A percentile compares a stretch with the other conserved stretches of the same genome.
Conservation (phyloP, 2,797 vertebrate genomes). For the Falco biarmicus region DNA sequence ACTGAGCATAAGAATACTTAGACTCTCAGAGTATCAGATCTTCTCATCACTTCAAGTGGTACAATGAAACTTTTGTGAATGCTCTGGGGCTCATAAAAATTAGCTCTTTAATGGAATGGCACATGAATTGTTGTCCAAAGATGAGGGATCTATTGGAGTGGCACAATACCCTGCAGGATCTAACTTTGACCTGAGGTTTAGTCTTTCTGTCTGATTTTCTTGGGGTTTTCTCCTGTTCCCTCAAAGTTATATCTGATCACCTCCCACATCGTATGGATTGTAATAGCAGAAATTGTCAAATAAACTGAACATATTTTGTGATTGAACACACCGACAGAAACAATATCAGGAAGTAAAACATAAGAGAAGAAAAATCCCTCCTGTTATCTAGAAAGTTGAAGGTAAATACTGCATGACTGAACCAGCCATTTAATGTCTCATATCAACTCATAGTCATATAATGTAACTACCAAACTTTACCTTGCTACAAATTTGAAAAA, state of each 20-base stretch:
- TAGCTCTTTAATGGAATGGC: background rate
- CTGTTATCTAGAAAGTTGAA: background rate
- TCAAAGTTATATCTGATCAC: background rate
- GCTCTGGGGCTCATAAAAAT: background rate
- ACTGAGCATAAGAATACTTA: background rate
- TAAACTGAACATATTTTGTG: background rate
- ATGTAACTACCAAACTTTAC: background rate
- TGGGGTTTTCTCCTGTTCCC: background rate
- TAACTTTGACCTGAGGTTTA: background rate
- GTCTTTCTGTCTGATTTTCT: background rate
- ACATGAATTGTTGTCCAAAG: background rate
- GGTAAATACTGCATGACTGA: background rate
- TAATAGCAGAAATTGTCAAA: background rate
- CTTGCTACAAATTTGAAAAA: background rate
- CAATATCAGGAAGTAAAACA: background rate
- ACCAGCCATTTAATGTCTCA: background rate
- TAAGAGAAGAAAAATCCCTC: background rate
- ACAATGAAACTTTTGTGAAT: background rate
- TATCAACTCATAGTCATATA: background rate
- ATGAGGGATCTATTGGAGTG: background rate
- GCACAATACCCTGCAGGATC: background rate
- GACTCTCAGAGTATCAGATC: background rate
- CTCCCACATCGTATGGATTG: background rate
- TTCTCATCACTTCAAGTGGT: background rate
- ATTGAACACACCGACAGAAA: background rate